Evolutionary conservation across 2,797 vertebrate genomes (phyloP).

Genomic region (Characodon lateralis): DNA sequence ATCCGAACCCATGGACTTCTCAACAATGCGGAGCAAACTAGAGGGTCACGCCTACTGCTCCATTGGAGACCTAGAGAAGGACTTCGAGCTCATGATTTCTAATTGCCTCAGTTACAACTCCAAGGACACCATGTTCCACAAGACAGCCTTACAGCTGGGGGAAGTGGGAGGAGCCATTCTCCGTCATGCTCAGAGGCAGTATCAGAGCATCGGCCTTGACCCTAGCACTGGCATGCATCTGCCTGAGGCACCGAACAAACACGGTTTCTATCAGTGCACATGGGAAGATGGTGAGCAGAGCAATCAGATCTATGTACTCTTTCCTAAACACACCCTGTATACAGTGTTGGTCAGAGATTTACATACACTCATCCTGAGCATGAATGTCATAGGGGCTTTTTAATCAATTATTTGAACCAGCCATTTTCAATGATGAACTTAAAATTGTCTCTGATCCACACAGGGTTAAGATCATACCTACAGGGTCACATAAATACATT

Average conservation of each 20-base stretch:
- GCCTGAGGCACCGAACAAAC: constrained; percentile 87
- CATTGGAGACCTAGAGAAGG: constrained; percentile 91
- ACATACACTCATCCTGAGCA: background rate
- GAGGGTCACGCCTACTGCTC: constrained; percentile 93
- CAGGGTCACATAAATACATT: background rate
- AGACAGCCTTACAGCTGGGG: constrained; percentile 89
- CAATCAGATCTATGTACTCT: background rate
- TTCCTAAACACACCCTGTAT: background rate
- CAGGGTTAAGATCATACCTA: background rate
- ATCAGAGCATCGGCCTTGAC: constrained; percentile 92
- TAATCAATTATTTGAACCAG: background rate
- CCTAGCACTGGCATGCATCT: constrained; percentile 90
- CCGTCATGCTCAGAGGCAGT: constrained; percentile 92
- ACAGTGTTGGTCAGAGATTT: background rate
- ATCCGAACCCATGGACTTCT: constrained; percentile 98
- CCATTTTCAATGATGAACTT: background rate
- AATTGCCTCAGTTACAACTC: constrained; percentile 99
- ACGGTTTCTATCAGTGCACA: constrained; percentile 91
- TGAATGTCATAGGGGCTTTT: background rate
- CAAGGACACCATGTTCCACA: constrained; percentile 98
- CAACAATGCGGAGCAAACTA: constrained; percentile 94
- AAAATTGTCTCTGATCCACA: background rate
- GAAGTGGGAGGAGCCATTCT: constrained; percentile 94
- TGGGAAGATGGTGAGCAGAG: constrained; percentile 94
- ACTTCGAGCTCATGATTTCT: constrained; percentile 97